Conservation (phyloP, 1,140 invertebrate genomes). For the Ips typographus region DNA sequence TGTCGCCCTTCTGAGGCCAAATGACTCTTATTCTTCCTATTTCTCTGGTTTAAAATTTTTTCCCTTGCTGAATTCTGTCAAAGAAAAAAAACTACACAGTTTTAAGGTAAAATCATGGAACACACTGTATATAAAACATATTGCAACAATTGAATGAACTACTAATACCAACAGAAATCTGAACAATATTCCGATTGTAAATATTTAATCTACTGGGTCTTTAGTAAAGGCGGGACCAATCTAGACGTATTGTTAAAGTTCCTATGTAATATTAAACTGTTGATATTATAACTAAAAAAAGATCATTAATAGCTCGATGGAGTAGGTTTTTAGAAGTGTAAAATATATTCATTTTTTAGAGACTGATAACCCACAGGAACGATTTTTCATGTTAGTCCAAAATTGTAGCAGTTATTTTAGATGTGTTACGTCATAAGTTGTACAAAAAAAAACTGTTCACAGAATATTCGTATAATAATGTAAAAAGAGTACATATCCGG, state of each 20-base stretch:
- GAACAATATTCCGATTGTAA: constrained; percentile 3
- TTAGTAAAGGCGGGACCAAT: constrained; percentile 47
- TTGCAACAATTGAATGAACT: too few species aligned
- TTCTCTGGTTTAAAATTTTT: too few species aligned
- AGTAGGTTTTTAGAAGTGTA: constrained; percentile 13
- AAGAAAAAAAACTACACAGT: too few species aligned
- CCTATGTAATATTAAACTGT: constrained; percentile 44
- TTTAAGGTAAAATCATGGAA: too few species aligned
- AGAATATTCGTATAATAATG: not conserved
- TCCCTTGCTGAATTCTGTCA: too few species aligned
- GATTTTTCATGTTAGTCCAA: not conserved
- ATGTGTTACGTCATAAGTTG: constrained; percentile 1
- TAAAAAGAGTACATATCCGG: constrained; percentile 24
- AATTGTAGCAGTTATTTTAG: not conserved
- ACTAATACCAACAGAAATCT: too few species aligned
- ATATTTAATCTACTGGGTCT: constrained; percentile 43
- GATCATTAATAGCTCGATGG: constrained; percentile 6
- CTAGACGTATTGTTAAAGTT: constrained; percentile 49
- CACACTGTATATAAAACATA: too few species aligned
- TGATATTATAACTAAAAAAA: constrained; percentile 20
- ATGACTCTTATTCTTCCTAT: too few species aligned
- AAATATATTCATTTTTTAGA: constrained; percentile 11
- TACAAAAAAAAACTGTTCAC: constrained; percentile 21
- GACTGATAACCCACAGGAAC: constrained; percentile 2
- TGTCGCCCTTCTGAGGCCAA: too few species aligned